Percentiles rank a stretch among this genome's conserved stretches.
These are phyloP conservation scores for Amphipyra berbera DNA, from an alignment of 2,888 invertebrate genomes.

Conservation along the genomic window DNA sequence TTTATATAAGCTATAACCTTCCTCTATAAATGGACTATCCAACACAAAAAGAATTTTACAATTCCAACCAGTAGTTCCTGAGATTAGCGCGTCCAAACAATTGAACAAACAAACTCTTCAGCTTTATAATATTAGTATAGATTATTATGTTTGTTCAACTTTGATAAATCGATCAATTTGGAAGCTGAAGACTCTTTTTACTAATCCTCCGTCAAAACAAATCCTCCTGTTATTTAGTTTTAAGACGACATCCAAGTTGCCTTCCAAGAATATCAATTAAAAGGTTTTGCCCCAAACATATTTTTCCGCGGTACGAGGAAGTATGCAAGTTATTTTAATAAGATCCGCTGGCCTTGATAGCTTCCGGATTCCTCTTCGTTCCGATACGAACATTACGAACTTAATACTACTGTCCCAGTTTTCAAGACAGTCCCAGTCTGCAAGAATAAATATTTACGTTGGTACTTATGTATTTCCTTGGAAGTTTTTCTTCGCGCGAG, in stretches of 20 bases:
- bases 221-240: background rate
- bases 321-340: constrained; percentile 44
- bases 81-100: too few species aligned
- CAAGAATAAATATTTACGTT: background rate
- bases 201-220: background rate
- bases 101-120: too few species aligned
- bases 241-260: background rate
- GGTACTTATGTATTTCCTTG: too few species aligned
- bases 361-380: constrained; percentile 12
- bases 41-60: too few species aligned
- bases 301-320: constrained; percentile 10
- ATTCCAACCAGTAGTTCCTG: too few species aligned
- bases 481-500: too few species aligned
- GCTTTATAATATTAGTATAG: too few species aligned
- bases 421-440: constrained; percentile 3
- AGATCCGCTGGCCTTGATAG: constrained; percentile 3
- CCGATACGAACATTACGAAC: background rate
- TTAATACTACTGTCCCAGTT: constrained; percentile 3
- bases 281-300: background rate
- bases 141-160: too few species aligned
- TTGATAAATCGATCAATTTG: too few species aligned
- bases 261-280: background rate
- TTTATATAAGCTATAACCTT: too few species aligned
- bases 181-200: too few species aligned
- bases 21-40: too few species aligned